Conservation (phyloP, 1,140 invertebrate species). For the Neomicropteryx cornuta region DNA sequence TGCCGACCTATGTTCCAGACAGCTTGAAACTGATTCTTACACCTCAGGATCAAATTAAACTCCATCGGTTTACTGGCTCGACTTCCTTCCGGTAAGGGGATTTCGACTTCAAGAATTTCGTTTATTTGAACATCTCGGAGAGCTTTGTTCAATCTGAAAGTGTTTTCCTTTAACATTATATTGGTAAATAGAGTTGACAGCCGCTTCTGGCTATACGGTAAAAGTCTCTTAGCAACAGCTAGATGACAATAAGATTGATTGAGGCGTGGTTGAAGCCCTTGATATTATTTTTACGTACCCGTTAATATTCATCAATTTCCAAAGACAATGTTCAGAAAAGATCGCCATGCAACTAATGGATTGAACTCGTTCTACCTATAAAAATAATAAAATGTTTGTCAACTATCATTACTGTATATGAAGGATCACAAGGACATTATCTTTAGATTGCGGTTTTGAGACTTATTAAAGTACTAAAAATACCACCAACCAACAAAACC, state of each 20-base stretch:
- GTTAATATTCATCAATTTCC: slow-evolving; percentile 32
- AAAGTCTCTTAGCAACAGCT: too few species aligned
- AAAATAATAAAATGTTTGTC: too few species aligned
- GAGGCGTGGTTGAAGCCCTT: too few species aligned
- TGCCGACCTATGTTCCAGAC: slow-evolving; percentile 26
- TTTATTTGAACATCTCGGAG: slow-evolving; percentile 26
- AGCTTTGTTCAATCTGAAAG: slow-evolving; percentile 28
- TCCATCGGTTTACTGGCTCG: slow-evolving; percentile 20
- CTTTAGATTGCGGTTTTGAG: too few species aligned
- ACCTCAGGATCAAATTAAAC: slow-evolving; percentile 27
- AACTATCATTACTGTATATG: too few species aligned
- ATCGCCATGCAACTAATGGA: slow-evolving; percentile 28
- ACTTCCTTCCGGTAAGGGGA: slow-evolving; percentile 29
- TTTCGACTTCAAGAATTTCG: slow-evolving; percentile 21
- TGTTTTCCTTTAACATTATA: too few species aligned
- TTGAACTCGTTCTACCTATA: slow-evolving; percentile 32
- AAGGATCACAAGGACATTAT: too few species aligned
- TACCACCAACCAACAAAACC: too few species aligned
- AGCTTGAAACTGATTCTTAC: slow-evolving; percentile 22
- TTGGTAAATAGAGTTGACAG: too few species aligned
- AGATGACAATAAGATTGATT: too few species aligned
- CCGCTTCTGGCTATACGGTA: too few species aligned
- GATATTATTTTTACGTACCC: slow-evolving; percentile 27
- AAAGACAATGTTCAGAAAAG: slow-evolving; percentile 32
- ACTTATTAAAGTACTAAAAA: too few species aligned